These are phyloP conservation scores for Caenorhabditis uteleia DNA, from an alignment of 2,888 invertebrate genomes.

Conservation along the genomic window DNA sequence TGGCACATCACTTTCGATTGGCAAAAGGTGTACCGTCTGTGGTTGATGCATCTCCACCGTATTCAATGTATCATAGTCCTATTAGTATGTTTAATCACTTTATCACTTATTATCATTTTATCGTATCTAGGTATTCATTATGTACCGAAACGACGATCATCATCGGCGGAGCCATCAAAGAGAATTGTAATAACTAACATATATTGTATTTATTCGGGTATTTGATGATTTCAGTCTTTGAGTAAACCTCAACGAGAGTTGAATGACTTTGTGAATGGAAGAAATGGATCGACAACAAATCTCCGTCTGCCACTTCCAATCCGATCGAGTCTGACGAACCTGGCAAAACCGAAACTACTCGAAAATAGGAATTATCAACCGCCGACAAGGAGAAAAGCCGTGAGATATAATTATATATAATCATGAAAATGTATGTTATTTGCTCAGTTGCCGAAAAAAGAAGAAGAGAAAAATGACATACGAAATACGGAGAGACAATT, in stretches of 20 bases:
- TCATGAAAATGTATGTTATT: too few species aligned
- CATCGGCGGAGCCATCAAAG: constrained; percentile 42
- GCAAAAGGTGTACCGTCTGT: constrained; percentile 40
- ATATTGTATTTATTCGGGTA: not conserved
- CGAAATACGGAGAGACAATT: not conserved
- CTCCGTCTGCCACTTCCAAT: constrained; percentile 30
- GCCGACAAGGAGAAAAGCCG: constrained; percentile 26
- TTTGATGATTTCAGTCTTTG: not conserved
- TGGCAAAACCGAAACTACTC: constrained; percentile 43
- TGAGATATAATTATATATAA: too few species aligned
- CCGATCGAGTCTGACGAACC: constrained; percentile 35
- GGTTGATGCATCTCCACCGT: constrained; percentile 41
- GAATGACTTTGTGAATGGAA: constrained; percentile 39
- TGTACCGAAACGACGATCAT: constrained; percentile 40
- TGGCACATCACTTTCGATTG: constrained; percentile 51
- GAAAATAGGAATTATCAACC: constrained; percentile 46
- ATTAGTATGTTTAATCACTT: constrained; percentile 32
- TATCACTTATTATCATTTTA: not conserved
- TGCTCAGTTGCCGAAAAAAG: not conserved
- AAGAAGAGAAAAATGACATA: not conserved
- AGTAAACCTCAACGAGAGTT: constrained; percentile 45
- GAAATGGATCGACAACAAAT: constrained; percentile 5
- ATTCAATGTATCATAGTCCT: constrained; percentile 55
- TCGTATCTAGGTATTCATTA: constrained; percentile 43
- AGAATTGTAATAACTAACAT: constrained; percentile 10